These are phyloP conservation scores for Coryphaenoides rupestris DNA, from an alignment of 2,113 vertebrate genomes.

Conservation along the genomic window DNA sequence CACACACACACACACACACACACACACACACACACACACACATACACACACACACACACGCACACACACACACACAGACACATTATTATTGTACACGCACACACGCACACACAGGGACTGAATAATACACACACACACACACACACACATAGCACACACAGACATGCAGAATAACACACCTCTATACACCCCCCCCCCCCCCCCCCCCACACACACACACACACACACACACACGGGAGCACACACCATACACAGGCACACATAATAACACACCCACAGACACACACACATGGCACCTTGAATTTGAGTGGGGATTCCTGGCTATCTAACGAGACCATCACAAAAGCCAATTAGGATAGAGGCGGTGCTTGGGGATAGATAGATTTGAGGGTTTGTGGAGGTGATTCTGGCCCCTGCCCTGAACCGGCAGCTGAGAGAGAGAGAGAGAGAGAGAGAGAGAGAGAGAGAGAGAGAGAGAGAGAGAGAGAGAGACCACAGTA, in stretches of 20 bases:
- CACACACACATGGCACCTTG: background rate
- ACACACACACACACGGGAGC: too few relatives aligned
- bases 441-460: too few relatives aligned
- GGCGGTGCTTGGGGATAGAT: conserved; percentile 63
- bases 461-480: too few relatives aligned
- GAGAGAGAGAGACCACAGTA: too few relatives aligned
- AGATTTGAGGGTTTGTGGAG: conserved; percentile 55
- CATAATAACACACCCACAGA: background rate
- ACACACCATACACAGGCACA: too few relatives aligned
- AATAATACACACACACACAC: background rate
- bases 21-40: too few relatives aligned
- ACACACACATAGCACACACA: background rate
- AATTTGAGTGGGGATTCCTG: conserved; percentile 55
- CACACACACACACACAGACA: too few relatives aligned
- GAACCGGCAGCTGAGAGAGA: too few relatives aligned
- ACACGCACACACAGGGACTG: too few relatives aligned
- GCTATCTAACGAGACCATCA: conserved; percentile 74
- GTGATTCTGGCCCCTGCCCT: conserved; percentile 56
- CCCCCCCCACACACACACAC: background rate
- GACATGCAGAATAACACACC: background rate
- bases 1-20: too few relatives aligned
- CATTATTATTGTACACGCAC: too few relatives aligned
- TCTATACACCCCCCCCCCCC: too few relatives aligned
- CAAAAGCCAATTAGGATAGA: conserved; percentile 74
- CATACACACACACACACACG: background rate